Conservation (phyloP, 1,140 invertebrate species). For the Notospermus geniculatus region DNA sequence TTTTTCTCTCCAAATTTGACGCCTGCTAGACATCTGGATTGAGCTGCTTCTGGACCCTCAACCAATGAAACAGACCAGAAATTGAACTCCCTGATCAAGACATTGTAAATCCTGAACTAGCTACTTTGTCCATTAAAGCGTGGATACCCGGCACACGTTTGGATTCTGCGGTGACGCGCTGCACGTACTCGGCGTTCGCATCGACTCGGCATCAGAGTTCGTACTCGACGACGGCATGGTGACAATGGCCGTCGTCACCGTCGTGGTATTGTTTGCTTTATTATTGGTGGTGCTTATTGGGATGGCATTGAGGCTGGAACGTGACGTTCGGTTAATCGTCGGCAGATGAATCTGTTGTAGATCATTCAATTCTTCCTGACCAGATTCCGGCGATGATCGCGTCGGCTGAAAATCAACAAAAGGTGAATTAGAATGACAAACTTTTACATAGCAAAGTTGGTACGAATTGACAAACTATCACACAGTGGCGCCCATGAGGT, state of each 20-base stretch:
- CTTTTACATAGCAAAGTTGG: no score
- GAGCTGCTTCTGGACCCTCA: no score
- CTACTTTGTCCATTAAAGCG: no score
- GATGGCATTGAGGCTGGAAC: constrained; percentile 48
- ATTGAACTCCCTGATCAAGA: no score
- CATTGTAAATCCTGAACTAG: no score
- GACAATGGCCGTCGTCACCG: constrained; percentile 45
- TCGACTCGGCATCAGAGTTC: constrained; percentile 43
- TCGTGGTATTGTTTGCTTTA: constrained; percentile 38
- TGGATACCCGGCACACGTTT: no score
- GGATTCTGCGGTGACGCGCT: constrained; percentile 26
- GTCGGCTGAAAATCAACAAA: constrained; percentile 2
- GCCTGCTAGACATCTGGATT: no score
- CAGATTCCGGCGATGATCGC: constrained; percentile 30
- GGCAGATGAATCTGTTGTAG: constrained; percentile 56
- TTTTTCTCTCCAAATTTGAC: no score
- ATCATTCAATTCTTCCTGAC: constrained; percentile 58
- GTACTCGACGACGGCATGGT: constrained; percentile 43
- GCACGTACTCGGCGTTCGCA: constrained; percentile 35
- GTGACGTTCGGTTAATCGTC: constrained; percentile 41
- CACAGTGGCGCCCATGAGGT: no score
- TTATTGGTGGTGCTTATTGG: constrained; percentile 27
- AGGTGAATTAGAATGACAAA: no score
- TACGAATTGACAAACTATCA: no score
- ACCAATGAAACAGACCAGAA: no score